A percentile compares a stretch with the other conserved stretches of the same genome.
Evolutionary conservation across 2,113 vertebrate genomes (phyloP).

Genomic region (Herpetotheres cachinnans): DNA sequence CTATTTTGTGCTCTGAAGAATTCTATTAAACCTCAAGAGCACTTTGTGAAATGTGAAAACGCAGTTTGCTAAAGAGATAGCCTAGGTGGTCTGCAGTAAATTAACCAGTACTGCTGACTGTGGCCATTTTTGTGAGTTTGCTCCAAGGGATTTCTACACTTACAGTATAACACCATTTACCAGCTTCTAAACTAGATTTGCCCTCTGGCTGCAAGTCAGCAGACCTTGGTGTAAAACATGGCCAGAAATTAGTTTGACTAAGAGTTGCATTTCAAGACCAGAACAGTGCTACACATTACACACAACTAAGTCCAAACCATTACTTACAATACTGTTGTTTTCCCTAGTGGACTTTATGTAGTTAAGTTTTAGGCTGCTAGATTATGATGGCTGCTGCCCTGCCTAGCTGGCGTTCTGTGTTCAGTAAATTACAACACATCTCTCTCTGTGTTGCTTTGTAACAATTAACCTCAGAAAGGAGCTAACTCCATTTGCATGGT

Average conservation of each 20-base stretch:
- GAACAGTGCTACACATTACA: not conserved
- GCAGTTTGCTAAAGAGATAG: conserved; percentile 24
- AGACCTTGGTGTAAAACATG: not conserved
- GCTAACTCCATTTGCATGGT: conserved; percentile 48
- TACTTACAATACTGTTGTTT: not conserved
- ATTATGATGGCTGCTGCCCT: not conserved
- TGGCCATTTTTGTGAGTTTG: not conserved
- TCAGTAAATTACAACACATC: not conserved
- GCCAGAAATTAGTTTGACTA: not conserved
- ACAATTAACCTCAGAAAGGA: conserved; percentile 49
- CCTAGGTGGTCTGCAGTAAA: conserved; percentile 39
- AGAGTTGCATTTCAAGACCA: not conserved
- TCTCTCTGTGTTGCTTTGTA: not conserved
- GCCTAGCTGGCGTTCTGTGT: not conserved
- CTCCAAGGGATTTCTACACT: conserved; percentile 32
- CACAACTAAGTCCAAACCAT: not conserved
- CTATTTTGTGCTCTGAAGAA: conserved; percentile 20
- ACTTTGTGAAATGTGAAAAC: conserved; percentile 19
- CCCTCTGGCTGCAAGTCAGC: conserved; percentile 9
- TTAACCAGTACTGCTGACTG: conserved; percentile 44
- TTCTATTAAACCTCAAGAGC: not conserved
- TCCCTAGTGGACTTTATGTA: not conserved
- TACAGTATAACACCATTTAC: conserved; percentile 22
- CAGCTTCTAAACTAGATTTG: conserved; percentile 45
- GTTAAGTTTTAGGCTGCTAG: not conserved